Conservation (phyloP, 2,113 vertebrate genomes). For the Balaenoptera acutorostrata region DNA sequence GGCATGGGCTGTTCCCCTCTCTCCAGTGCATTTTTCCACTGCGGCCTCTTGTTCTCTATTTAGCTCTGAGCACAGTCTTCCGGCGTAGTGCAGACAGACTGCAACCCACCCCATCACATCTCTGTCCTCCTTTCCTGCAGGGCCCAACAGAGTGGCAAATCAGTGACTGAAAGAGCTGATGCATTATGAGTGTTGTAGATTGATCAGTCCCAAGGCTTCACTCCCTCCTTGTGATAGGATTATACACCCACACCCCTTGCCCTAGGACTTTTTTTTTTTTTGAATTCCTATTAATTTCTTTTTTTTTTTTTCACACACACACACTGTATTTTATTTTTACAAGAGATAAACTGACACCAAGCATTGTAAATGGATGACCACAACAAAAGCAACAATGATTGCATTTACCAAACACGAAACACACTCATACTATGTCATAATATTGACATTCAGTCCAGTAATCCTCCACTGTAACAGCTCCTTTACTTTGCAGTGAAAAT, state of each 20-base stretch:
- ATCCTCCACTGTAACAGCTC: no score
- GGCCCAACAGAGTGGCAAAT: not conserved
- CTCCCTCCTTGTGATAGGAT: not conserved
- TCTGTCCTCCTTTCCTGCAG: not conserved
- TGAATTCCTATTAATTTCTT: no score
- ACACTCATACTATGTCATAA: no score
- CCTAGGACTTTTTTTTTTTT: not conserved
- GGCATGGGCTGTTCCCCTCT: fast-evolving
- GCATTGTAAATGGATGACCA: no score
- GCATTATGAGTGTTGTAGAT: not conserved
- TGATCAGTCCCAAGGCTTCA: not conserved
- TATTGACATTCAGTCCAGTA: no score
- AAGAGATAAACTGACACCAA: no score
- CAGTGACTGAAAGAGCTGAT: not conserved
- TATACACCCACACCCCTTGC: not conserved
- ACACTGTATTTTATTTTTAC: no score
- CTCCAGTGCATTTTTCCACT: not conserved
- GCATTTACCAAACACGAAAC: no score
- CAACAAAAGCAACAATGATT: no score
- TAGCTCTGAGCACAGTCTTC: not conserved
- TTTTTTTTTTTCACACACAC: no score
- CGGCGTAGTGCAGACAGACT: not conserved
- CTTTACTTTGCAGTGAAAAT: no score
- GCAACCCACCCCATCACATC: not conserved
- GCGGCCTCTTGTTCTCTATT: not conserved